Evolutionary conservation across 2,888 invertebrate genomes (phyloP), one percentile per base, ranked within the genome.

Genomic region (Sturmia bella): DNA sequence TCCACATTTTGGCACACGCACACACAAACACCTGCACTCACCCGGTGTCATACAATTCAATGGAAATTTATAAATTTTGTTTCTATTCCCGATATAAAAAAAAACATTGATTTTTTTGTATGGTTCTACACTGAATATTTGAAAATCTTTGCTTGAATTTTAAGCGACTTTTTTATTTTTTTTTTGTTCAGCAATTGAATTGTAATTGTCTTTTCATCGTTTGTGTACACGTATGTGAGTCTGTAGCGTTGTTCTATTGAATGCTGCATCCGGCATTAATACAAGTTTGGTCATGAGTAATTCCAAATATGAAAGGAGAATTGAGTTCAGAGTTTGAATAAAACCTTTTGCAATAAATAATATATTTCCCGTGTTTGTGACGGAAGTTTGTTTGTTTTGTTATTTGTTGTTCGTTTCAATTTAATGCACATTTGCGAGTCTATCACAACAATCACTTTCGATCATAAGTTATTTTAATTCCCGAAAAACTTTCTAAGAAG

Each of bases 261-360:
- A 41, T 66, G 72, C 39, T 72, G 72, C 72, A 78, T 78, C 78
- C 78, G 78, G 78, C 64, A 52, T 45, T 21, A 45, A 63, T 21
- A 52, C 37, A 45, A 48, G 21, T 50, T 12, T 19, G 39, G 2
- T 0, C 63, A 39, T 70, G 61, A 76, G 56, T 70, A 63, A 77
- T 64, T 56, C 41, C 1, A 24, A n/a, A 13, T 24, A 54, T 61
- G 13, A 59, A 56, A 70, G 15, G 41, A 77, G 54, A 63, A 70
- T 56, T 63, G n/a, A 21, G 52, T 69, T 43, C 15, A 43, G 7
- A 39, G 9, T 37, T 59, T 39, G 32, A 32, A 32, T 32, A 32
- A 32, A 32, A 32, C 9, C 32, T 3, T 32, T 32, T 32, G 32
- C 32, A 32, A 32, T 32, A 32, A 32, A 32, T 32, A 32, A 32